These are phyloP conservation scores for Cathartes aura DNA, from an alignment of 2,113 vertebrate species.

Conservation along the genomic window DNA sequence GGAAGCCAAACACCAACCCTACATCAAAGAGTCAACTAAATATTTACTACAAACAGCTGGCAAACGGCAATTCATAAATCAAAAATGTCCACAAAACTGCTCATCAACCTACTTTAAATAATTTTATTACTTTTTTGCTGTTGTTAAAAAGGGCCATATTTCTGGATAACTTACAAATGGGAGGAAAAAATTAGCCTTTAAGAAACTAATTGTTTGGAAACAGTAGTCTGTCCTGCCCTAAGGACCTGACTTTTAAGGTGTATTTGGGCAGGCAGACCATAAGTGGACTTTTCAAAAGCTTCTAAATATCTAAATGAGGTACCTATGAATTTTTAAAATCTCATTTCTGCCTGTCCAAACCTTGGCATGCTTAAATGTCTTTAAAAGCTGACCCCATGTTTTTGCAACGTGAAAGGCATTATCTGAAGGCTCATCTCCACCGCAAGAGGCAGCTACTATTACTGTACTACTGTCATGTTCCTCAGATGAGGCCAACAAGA, in stretches of 20 bases:
- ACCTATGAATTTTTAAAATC: conserved; percentile 53
- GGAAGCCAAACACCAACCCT: not conserved
- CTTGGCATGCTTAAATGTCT: not conserved
- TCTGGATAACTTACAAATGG: conserved; percentile 6
- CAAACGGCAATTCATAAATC: conserved; percentile 9
- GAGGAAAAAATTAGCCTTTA: not conserved
- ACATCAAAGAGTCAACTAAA: conserved; percentile 28
- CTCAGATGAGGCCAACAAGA: not conserved
- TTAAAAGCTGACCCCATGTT: conserved; percentile 27
- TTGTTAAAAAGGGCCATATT: not conserved
- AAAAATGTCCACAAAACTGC: not conserved
- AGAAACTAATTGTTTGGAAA: conserved; percentile 13
- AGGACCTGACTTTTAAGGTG: not conserved
- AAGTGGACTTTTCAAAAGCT: not conserved
- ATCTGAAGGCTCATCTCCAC: not conserved
- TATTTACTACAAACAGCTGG: conserved; percentile 42
- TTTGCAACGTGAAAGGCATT: not conserved
- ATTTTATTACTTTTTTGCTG: not conserved
- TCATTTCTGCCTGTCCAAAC: not conserved
- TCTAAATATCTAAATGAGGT: conserved; percentile 23
- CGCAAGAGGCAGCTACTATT: not conserved
- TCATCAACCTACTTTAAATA: not conserved
- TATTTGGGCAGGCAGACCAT: not conserved
- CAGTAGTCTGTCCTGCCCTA: not conserved
- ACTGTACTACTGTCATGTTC: not conserved